Base-by-base conservation (phyloP, 64 coral and sea anemone species). In the Stichodactyla mertensii region DNA sequence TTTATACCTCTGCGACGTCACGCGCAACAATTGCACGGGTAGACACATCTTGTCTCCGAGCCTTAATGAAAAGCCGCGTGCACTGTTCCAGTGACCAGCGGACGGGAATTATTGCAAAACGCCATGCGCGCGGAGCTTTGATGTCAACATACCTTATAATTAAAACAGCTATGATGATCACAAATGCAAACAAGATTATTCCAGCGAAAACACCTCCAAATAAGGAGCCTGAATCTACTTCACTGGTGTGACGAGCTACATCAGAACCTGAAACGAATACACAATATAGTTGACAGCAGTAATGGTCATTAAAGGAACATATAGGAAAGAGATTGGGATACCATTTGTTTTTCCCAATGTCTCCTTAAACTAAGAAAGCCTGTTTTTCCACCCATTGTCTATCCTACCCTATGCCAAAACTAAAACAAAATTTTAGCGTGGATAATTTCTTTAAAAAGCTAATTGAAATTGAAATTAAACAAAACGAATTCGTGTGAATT, bases 201-300 rank as follows among this genome's bases (percentile, higher is more conserved):
- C 88, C 94, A 80, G 94, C 92, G 69, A 84, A 90, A 53, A 96
- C 94, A 53, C 94, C 94, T 16, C 94, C 94, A 88, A 93, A 89
- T 52, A 96, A 77, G 11, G 94, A 96, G 16, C 84, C 91, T 7
- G 91, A 90, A 52, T 93, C 71, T 9, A 93, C 78, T 8, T 80
- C 85, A 19, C 80, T 71, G 2, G 16, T 85, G 13, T 55, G 91
- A 36, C 22, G 55, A 26, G 83, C 83, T 23, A 55, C 54, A 55
- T 85, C 36, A 7, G 83, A 64, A 56, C 53, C 83, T 85, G 56
- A 61, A 85, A 55, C 7, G 36, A 81, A 81, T 23, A 74, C 69
- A 31, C 62, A 23, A 74, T 31, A n/a, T 28, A 31, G 23, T 74
- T 74, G 69, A 74, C 4, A 74, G 69, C 69, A 26, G 22, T 74